Conservation (phyloP, 2,113 vertebrate genomes). For the Pteropus alecto region DNA sequence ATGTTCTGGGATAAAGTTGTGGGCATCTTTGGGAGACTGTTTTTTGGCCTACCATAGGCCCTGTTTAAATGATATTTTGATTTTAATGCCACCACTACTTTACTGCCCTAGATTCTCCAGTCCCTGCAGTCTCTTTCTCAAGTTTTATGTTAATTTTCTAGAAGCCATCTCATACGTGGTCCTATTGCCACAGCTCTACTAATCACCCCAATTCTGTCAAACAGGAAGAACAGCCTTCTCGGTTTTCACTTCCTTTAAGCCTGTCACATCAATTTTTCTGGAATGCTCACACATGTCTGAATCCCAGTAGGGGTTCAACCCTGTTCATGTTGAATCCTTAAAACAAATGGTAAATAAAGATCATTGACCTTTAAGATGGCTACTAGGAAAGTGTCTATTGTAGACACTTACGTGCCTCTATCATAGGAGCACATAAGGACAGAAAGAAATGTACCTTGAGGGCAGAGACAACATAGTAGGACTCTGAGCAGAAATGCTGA, state of each 20-base stretch:
- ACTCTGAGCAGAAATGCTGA: background rate
- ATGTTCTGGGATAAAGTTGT: background rate
- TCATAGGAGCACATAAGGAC: background rate
- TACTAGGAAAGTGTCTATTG: background rate
- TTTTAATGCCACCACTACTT: background rate
- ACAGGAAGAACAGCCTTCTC: background rate
- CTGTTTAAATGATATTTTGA: background rate
- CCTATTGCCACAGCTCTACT: background rate
- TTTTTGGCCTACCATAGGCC: background rate
- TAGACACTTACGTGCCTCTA: background rate
- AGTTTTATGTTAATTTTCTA: background rate
- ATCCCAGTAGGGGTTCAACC: background rate
- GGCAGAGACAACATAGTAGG: background rate
- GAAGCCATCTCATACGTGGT: background rate
- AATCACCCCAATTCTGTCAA: background rate
- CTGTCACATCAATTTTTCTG: background rate
- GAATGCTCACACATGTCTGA: background rate
- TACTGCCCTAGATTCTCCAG: background rate
- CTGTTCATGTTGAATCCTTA: background rate
- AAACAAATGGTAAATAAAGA: background rate
- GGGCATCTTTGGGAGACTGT: background rate
- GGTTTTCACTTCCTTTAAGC: background rate
- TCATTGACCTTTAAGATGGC: background rate
- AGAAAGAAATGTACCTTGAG: background rate
- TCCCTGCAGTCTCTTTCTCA: background rate